Evolutionary conservation across 2,113 vertebrate genomes (phyloP), one percentile per base, ranked within the genome.

Genomic region (Myiozetetes cayanensis): DNA sequence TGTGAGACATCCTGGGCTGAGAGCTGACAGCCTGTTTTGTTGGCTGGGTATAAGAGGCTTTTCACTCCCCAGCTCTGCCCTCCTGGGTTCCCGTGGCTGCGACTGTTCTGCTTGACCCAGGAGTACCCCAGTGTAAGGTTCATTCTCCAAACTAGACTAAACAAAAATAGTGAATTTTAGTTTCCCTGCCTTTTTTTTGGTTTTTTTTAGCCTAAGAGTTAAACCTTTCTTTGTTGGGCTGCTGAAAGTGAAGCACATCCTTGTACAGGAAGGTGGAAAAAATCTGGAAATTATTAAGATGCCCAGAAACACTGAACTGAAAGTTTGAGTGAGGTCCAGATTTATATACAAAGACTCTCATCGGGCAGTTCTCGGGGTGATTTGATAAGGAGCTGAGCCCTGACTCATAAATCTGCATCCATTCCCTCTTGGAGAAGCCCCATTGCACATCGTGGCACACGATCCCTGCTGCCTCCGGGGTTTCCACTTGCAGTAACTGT

Each of bases 161-260:
- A 97, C 92, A 94, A 95, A 96, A 96, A 91, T 52, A 91, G 82
- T 74, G 78, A 87, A 61, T 87, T 94, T 92, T 66, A 46, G 56
- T 89, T 94, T 83, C 68, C 56, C 9, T 90, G 49, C 33, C 9
- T 71, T 81, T 85, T 67, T 59, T 55, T 70, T 50, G 30, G 28
- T 66, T 80, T 75, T 46, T 77, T 65, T 33, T 3, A 43, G n/a
- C 56, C 62, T 83, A 63, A 41, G 61, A 86, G 9, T 95, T 95
- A 87, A 80, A 76, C 50, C 94, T 83, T 47, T 78, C 80, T 95
- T 89, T 97, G 89, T 79, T 70, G 28, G 71, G 61, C 78, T 80
- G 71, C 77, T 74, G 81, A 58, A 72, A 50, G 84, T 4, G n/a
- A 53, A 70, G 90, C 73, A 89, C 74, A 87, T 93, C 90, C 44